Evolutionary conservation across 2,888 invertebrate species (phyloP).

Genomic region (Nebria salina): DNA sequence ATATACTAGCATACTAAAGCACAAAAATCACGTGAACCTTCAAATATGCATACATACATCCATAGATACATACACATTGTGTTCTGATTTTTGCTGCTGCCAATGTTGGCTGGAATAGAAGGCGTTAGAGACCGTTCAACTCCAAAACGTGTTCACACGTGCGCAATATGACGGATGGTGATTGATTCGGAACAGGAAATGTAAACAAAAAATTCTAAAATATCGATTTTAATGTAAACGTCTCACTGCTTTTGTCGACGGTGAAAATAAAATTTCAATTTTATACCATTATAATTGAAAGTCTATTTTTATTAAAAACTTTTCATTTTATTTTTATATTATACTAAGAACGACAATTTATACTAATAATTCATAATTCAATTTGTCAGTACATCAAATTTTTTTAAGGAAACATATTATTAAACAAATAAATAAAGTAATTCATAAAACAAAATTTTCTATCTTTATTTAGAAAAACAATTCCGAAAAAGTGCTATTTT

Average conservation of each 20-base stretch:
- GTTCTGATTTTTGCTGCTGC: background rate
- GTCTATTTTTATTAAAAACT: background rate
- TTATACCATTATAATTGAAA: background rate
- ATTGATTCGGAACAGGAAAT: background rate
- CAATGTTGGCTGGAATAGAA: background rate
- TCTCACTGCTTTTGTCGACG: background rate
- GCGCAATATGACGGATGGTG: background rate
- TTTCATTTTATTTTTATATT: background rate
- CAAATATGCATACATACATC: background rate
- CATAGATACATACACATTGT: background rate
- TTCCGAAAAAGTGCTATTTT: too few species aligned
- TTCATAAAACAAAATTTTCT: too few species aligned
- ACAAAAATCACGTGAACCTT: background rate
- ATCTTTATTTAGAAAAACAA: too few species aligned
- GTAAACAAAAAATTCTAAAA: background rate
- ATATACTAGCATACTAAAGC: background rate
- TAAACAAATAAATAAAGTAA: too few species aligned
- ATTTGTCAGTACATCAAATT: too few species aligned
- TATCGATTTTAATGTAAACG: background rate
- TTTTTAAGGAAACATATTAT: too few species aligned
- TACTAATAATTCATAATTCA: too few species aligned
- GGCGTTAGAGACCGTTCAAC: background rate
- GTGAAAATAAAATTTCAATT: background rate
- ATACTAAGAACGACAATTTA: too few species aligned
- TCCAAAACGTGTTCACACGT: background rate